Percentiles rank a stretch among this genome's conserved stretches.
These are phyloP conservation scores for Drosophila rellima DNA, from an alignment of 2,888 invertebrate genomes.

Conservation along the genomic window DNA sequence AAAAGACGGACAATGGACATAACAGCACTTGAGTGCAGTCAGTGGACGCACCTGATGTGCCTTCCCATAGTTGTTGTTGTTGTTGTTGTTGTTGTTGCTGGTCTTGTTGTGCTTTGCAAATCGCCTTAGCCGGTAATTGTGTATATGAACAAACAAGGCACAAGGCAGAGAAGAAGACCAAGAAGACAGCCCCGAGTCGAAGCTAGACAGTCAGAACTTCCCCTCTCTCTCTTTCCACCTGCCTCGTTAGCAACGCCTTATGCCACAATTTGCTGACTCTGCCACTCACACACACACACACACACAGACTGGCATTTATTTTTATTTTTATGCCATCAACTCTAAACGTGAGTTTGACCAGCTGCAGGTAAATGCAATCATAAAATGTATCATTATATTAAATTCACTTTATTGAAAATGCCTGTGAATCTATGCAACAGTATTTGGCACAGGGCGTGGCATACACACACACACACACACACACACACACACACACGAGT, in stretches of 20 bases:
- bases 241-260: conserved; percentile 61
- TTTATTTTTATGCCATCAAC: conserved; percentile 55
- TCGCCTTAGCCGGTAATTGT: conserved; percentile 80
- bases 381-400: conserved; percentile 77
- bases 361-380: conserved; percentile 79
- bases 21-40: conserved; percentile 70
- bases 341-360: conserved; percentile 67
- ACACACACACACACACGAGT: conserved; percentile 14
- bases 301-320: conserved; percentile 38
- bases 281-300: conserved; percentile 27
- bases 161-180: conserved; percentile 7
- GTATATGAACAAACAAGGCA: conserved; percentile 70
- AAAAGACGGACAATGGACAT: conserved; percentile 66
- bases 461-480: conserved; percentile 1
- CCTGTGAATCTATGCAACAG: conserved; percentile 55
- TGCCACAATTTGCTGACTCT: conserved; percentile 73
- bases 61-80: conserved; percentile 25
- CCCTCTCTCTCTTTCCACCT: conserved; percentile 5
- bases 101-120: conserved; percentile 62
- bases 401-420: conserved; percentile 43
- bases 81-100: conserved; percentile 36
- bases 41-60: conserved; percentile 64
- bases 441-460: conserved; percentile 16
- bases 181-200: conserved; percentile 19
- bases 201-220: conserved; percentile 21